Conservation (phyloP, 2,113 vertebrate genomes). For the Clarias batrachus region DNA sequence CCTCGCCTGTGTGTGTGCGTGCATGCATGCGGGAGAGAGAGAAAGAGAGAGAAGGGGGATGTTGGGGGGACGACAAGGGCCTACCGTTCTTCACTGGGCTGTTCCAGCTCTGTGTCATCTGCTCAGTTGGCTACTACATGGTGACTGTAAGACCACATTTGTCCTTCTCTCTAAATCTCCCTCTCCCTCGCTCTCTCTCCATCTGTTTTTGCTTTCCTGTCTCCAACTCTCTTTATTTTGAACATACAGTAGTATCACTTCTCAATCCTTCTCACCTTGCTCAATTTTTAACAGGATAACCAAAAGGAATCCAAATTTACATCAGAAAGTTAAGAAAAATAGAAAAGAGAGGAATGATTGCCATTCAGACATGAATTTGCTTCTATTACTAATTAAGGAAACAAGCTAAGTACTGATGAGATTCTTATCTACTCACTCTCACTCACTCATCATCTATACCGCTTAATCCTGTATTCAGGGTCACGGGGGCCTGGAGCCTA, state of each 20-base stretch:
- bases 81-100: neutral
- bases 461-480: too few relatives aligned
- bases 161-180: neutral
- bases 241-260: neutral
- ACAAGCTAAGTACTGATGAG: neutral
- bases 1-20: neutral
- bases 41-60: conserved; percentile 1
- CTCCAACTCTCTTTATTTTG: neutral
- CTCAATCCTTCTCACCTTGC: neutral
- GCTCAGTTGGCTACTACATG: conserved; percentile 1
- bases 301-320: conserved; percentile 4
- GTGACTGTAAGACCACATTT: conserved; percentile 13
- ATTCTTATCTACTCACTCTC: neutral
- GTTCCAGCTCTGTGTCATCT: neutral
- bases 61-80: neutral
- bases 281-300: neutral
- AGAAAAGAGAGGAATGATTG: conserved; percentile 28
- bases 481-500: too few relatives aligned
- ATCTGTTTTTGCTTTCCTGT: neutral
- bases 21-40: neutral
- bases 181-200: neutral
- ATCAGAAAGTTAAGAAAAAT: conserved; percentile 22
- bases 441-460: too few relatives aligned
- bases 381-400: conserved; percentile 38
- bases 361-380: conserved; percentile 53